Conservation (phyloP, 2,113 vertebrate species). For the Sitta europaea region DNA sequence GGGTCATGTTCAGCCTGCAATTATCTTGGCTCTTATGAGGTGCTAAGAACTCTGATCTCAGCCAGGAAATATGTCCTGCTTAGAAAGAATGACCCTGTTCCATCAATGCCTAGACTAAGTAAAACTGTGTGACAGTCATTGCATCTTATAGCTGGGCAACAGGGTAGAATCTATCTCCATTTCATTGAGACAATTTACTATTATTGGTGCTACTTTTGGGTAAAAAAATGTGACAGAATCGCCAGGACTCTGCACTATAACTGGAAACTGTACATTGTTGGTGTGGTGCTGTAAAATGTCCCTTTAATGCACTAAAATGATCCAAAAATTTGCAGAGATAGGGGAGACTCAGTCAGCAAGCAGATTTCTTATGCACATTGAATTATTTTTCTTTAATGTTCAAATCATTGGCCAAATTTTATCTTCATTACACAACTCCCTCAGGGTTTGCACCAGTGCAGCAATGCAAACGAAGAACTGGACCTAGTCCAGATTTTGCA, state of each 20-base stretch:
- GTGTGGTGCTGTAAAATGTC: not conserved
- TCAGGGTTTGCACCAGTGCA: not conserved
- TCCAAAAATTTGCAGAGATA: not conserved
- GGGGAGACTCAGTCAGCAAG: not conserved
- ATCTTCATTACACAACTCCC: constrained; percentile 1
- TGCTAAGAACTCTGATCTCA: not conserved
- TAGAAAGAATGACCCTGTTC: not conserved
- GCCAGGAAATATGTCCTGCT: not conserved
- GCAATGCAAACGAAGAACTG: not conserved
- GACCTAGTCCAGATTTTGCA: not conserved
- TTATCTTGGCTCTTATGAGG: not conserved
- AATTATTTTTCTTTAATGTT: not conserved
- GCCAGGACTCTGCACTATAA: not conserved
- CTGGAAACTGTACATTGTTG: not conserved
- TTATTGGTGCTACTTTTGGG: not conserved
- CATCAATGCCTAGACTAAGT: not conserved
- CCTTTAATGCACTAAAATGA: not conserved
- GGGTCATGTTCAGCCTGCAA: not conserved
- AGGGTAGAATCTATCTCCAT: not conserved
- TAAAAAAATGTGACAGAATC: not conserved
- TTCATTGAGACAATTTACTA: not conserved
- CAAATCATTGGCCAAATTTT: not conserved
- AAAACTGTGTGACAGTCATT: not conserved
- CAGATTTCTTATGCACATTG: not conserved
- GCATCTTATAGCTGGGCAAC: not conserved